These are phyloP conservation scores for Brevimyrus niger DNA, from an alignment of 2,113 vertebrate species.

Conservation along the genomic window DNA sequence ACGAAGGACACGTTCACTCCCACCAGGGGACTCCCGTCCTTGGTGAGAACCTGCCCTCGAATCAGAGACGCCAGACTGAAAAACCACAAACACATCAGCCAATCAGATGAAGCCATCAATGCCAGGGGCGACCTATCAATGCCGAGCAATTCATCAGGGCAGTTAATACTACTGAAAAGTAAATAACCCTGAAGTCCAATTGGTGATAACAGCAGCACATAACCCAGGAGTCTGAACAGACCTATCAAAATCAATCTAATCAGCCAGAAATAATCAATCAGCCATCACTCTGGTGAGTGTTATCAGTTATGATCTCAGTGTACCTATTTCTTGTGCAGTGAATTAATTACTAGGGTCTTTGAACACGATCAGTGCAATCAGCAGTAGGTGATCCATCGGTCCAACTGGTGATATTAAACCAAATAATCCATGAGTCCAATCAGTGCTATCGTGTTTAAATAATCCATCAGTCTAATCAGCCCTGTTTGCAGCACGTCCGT, in stretches of 20 bases:
- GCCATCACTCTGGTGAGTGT: background rate
- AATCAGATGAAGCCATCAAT: background rate
- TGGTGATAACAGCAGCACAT: background rate
- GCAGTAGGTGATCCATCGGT: background rate
- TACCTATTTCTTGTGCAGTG: background rate
- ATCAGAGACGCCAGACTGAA: conserved; percentile 75
- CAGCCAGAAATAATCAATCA: background rate
- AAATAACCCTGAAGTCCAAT: background rate
- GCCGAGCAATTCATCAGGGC: background rate
- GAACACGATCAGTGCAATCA: background rate
- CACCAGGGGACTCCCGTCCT: conserved; percentile 77
- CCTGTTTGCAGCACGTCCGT: background rate
- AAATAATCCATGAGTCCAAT: background rate
- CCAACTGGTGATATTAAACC: background rate
- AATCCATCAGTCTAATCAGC: background rate
- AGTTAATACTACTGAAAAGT: background rate
- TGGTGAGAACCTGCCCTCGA: conserved; percentile 80
- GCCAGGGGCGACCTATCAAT: background rate
- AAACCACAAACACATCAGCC: background rate
- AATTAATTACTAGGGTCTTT: background rate
- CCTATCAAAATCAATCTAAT: background rate
- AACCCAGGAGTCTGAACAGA: background rate
- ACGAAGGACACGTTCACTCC: conserved; percentile 84
- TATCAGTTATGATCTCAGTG: background rate
- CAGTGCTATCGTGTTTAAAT: background rate